A percentile compares a stretch with the other conserved stretches of the same genome.
These are phyloP conservation scores for Anser brachyrhynchus DNA, from an alignment of 2,113 vertebrate species.

Conservation along the genomic window DNA sequence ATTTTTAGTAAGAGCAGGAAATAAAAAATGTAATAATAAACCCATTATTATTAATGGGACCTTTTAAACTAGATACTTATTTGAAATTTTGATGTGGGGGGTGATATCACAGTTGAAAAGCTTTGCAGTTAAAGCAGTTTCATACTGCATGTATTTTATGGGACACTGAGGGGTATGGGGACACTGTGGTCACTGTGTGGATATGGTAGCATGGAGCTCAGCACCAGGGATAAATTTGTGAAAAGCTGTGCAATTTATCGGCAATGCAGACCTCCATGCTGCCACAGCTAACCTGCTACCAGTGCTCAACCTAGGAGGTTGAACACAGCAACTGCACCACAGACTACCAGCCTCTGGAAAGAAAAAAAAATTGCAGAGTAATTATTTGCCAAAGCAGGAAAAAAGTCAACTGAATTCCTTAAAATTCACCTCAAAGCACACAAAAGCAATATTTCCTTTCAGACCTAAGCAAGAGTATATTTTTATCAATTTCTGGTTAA, in stretches of 20 bases:
- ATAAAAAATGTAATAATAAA: background rate
- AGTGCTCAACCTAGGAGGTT: background rate
- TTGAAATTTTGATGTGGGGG: background rate
- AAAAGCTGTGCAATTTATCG: background rate
- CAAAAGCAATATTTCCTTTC: background rate
- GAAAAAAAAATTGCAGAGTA: background rate
- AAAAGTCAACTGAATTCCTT: background rate
- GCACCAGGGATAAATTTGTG: background rate
- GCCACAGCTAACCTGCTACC: background rate
- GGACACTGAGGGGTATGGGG: background rate
- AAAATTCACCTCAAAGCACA: background rate
- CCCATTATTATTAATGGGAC: background rate
- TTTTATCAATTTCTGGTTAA: background rate
- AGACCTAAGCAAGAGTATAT: background rate
- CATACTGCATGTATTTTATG: background rate
- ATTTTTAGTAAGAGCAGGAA: constrained; percentile 15
- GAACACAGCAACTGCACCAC: background rate
- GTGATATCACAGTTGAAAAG: background rate
- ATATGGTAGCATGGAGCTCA: background rate
- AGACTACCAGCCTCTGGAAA: background rate
- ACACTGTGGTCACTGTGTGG: background rate
- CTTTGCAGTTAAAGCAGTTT: background rate
- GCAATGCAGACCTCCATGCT: background rate
- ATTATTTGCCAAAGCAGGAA: background rate
- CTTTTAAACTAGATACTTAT: background rate